Percentiles rank a stretch among this genome's conserved stretches.
Evolutionary conservation across 1,140 invertebrate species (phyloP).

Genomic region (Cydia strobilella): DNA sequence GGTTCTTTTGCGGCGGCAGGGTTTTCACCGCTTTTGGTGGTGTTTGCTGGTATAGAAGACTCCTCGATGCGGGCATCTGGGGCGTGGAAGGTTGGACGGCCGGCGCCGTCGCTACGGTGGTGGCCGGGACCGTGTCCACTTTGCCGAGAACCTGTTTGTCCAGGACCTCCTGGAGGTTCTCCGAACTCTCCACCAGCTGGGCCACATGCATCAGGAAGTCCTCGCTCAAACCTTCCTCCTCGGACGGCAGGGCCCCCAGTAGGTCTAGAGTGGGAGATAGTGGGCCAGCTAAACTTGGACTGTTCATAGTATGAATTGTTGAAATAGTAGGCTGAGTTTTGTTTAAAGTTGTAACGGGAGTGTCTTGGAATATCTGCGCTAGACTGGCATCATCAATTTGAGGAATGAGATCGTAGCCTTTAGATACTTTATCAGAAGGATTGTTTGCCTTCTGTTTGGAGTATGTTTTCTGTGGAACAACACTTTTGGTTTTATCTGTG

Average conservation of each 20-base stretch:
- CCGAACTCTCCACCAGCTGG: constrained; percentile 83
- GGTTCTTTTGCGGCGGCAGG: constrained; percentile 73
- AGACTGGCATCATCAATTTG: constrained; percentile 76
- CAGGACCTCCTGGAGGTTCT: constrained; percentile 84
- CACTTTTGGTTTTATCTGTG: constrained; percentile 56
- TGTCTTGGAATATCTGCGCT: constrained; percentile 74
- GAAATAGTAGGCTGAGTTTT: constrained; percentile 75
- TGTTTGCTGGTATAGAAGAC: constrained; percentile 51
- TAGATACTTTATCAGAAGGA: constrained; percentile 55
- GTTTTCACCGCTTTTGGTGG: constrained; percentile 53
- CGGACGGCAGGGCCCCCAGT: constrained; percentile 72
- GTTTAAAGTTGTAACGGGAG: constrained; percentile 45
- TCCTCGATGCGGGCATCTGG: constrained; percentile 40
- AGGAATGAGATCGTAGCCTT: constrained; percentile 69
- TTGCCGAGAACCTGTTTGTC: constrained; percentile 82
- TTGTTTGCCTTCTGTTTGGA: constrained; percentile 47
- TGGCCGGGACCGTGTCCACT: constrained; percentile 61
- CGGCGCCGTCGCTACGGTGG: constrained; percentile 54
- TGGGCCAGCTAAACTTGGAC: constrained; percentile 66
- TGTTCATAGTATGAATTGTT: constrained; percentile 73
- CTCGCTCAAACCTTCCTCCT: constrained; percentile 83
- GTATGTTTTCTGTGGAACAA: constrained; percentile 57
- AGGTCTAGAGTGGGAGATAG: constrained; percentile 76
- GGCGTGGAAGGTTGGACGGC: constrained; percentile 48
- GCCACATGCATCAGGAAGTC: constrained; percentile 85